Percentiles rank a stretch among this genome's conserved stretches.
Conservation (phyloP, 2,113 vertebrate genomes). For the Lepidothrix coronata region DNA sequence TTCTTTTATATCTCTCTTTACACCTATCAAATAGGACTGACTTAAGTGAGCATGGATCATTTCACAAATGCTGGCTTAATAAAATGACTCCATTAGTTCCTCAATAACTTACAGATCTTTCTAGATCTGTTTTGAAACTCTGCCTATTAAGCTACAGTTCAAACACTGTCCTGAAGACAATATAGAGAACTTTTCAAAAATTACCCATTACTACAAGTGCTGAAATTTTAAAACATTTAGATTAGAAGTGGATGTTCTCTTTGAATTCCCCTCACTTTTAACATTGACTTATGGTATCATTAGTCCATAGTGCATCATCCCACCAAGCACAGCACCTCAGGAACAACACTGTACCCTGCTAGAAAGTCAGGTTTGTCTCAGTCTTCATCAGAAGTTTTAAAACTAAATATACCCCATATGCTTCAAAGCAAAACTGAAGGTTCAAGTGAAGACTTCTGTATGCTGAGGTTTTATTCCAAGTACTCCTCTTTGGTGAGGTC, state of each 20-base stretch:
- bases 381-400: constrained; percentile 37
- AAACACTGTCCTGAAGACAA: background rate
- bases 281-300: background rate
- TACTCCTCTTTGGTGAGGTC: constrained; percentile 47
- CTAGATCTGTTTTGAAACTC: background rate
- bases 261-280: background rate
- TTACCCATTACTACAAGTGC: background rate
- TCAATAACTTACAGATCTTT: background rate
- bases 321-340: background rate
- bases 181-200: background rate
- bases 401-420: constrained; percentile 43
- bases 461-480: constrained; percentile 48
- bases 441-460: constrained; percentile 49
- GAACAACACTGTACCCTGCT: constrained; percentile 11
- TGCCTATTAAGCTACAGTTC: background rate
- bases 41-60: background rate
- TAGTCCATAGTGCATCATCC: background rate
- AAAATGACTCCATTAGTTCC: background rate
- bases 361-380: constrained; percentile 17
- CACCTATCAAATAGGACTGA: background rate
- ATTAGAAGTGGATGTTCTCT: background rate
- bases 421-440: constrained; percentile 52
- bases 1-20: background rate
- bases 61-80: background rate
- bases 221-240: background rate